Evolutionary conservation across 1,140 invertebrate genomes (phyloP).

Genomic region (Hyles vespertilio): DNA sequence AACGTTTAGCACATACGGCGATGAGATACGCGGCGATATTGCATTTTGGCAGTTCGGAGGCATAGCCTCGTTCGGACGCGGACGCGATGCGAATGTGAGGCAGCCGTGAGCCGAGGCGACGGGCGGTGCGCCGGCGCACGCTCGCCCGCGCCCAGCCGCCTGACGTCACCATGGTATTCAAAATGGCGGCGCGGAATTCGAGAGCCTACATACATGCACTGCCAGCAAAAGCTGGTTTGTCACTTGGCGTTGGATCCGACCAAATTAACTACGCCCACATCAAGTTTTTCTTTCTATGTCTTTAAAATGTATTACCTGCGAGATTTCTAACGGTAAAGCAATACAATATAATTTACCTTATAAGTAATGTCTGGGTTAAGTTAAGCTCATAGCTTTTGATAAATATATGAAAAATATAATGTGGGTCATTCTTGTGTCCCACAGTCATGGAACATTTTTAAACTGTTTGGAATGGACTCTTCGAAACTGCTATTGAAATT

Average conservation of each 20-base stretch:
- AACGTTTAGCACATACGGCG: constrained; percentile 51
- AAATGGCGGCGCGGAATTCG: constrained; percentile 69
- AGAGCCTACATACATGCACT: constrained; percentile 65
- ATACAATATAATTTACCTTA: no score
- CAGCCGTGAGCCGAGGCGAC: constrained; percentile 7
- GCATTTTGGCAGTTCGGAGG: constrained; percentile 59
- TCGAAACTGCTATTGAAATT: no score
- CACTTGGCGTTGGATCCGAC: constrained; percentile 3
- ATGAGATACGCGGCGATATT: constrained; percentile 50
- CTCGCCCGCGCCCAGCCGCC: constrained; percentile 59
- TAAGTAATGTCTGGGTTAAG: not conserved
- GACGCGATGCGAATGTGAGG: constrained; percentile 58
- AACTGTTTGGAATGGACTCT: no score
- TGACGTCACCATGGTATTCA: constrained; percentile 72
- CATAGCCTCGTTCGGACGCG: constrained; percentile 59
- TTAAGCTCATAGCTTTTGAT: not conserved
- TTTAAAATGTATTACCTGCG: not conserved
- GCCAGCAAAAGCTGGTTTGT: constrained; percentile 29
- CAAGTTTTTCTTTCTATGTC: constrained; percentile 2
- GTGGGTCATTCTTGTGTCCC: no score
- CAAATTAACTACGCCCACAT: constrained; percentile 10
- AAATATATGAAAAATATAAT: not conserved
- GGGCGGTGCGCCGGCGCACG: constrained; percentile 51
- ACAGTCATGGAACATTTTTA: no score
- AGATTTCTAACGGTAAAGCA: no score